Conservation (phyloP, 2,888 invertebrate genomes). For the Drosophila anceps region DNA sequence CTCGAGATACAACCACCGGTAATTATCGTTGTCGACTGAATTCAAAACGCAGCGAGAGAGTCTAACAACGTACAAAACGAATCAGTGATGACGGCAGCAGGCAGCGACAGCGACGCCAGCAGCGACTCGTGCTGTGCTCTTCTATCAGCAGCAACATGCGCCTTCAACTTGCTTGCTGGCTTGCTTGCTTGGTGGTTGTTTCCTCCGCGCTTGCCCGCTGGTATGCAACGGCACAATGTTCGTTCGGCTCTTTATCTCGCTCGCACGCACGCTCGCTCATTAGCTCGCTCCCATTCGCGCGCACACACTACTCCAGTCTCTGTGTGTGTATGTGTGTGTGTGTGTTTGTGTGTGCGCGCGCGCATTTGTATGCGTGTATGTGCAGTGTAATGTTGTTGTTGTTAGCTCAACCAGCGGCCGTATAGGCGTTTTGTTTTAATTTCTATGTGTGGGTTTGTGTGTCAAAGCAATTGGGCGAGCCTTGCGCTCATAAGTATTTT, state of each 20-base stretch:
- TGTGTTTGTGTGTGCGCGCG: not conserved
- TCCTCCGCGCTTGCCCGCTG: conserved; percentile 42
- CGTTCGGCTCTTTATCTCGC: conserved; percentile 45
- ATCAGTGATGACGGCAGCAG: conserved; percentile 66
- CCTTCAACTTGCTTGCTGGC: conserved; percentile 10
- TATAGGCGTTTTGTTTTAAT: conserved; percentile 77
- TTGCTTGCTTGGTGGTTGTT: conserved; percentile 56
- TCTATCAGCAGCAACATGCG: conserved; percentile 27
- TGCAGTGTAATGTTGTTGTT: conserved; percentile 25
- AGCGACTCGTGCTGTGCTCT: conserved; percentile 63
- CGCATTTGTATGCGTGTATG: conserved; percentile 4
- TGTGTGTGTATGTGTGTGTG: not conserved
- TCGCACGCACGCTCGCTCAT: conserved; percentile 26
- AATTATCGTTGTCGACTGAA: conserved; percentile 85
- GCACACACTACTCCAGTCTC: conserved; percentile 6
- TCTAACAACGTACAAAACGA: conserved; percentile 78
- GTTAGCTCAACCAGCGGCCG: conserved; percentile 36
- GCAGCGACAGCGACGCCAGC: conserved; percentile 51
- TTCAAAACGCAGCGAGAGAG: conserved; percentile 84
- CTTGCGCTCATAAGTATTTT: conserved; percentile 35
- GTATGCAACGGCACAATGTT: conserved; percentile 16
- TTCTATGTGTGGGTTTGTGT: conserved; percentile 77
- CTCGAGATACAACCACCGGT: conserved; percentile 84
- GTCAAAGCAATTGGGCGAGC: conserved; percentile 78
- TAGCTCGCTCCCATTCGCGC: conserved; percentile 29